Conservation (phyloP, 2,113 vertebrate species). For the Hydrolagus affinis region DNA sequence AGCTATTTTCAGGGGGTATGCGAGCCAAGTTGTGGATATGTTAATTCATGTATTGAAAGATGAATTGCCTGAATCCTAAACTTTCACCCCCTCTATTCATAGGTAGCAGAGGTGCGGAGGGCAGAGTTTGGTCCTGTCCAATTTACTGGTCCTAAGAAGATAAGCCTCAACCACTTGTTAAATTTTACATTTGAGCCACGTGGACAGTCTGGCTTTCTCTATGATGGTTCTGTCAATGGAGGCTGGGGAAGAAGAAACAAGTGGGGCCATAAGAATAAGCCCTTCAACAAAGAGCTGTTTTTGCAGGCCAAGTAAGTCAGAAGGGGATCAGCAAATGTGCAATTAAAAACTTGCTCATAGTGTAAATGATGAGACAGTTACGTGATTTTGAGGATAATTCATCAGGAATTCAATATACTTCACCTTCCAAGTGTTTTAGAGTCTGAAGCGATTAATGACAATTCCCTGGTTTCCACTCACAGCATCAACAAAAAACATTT, state of each 20-base stretch:
- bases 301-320: conserved; percentile 92
- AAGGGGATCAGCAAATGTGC: neutral
- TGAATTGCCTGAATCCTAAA: neutral
- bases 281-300: conserved; percentile 97
- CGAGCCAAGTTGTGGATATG: too few species aligned
- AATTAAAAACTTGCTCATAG: too few species aligned
- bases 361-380: too few species aligned
- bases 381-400: too few species aligned
- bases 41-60: neutral
- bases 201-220: conserved; percentile 65
- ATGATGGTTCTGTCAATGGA: conserved; percentile 65
- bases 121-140: conserved; percentile 98
- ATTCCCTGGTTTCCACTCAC: too few species aligned
- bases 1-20: too few species aligned
- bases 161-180: conserved; percentile 92
- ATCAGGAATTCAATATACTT: too few species aligned
- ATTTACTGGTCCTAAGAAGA: conserved; percentile 93
- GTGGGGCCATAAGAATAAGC: conserved; percentile 89
- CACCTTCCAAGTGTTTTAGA: too few species aligned
- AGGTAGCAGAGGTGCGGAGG: conserved; percentile 95
- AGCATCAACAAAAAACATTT: too few species aligned
- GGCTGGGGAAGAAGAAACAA: conserved; percentile 91
- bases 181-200: conserved; percentile 98
- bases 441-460: too few species aligned
- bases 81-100: conserved; percentile 34